Conservation (phyloP, 2,113 vertebrate genomes). For the Gavialis gangeticus region DNA sequence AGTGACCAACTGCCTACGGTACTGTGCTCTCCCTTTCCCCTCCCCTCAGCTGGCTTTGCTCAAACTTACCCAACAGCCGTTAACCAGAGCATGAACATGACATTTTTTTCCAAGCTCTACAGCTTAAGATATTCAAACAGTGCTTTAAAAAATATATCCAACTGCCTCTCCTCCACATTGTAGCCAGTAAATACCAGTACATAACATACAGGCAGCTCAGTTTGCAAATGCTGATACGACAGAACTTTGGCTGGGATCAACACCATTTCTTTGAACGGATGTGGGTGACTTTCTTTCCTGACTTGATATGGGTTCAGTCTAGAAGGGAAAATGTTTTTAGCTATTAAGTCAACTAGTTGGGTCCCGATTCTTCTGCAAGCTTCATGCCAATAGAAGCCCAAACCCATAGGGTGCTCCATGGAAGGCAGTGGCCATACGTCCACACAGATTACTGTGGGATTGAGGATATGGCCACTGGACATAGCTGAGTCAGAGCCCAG, state of each 20-base stretch:
- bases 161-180: not conserved
- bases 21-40: not conserved
- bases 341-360: not conserved
- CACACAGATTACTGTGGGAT: not conserved
- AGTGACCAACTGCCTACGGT: not conserved
- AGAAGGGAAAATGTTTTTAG: accelerated
- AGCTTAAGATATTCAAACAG: not conserved
- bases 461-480: not conserved
- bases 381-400: not conserved
- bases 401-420: not conserved
- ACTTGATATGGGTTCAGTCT: not conserved
- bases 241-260: not conserved
- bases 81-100: not conserved
- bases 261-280: not conserved
- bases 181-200: accelerated
- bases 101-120: not conserved
- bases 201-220: not conserved
- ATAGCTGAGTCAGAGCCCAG: not conserved
- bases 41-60: conserved; percentile 12
- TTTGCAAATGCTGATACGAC: not conserved
- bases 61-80: not conserved
- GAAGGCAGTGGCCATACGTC: not conserved
- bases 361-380: not conserved
- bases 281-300: not conserved
- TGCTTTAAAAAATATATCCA: not conserved